Percentiles rank a stretch among this genome's conserved stretches.
These are phyloP conservation scores for Pedetes capensis DNA, from an alignment of 2,113 vertebrate genomes.

Conservation along the genomic window DNA sequence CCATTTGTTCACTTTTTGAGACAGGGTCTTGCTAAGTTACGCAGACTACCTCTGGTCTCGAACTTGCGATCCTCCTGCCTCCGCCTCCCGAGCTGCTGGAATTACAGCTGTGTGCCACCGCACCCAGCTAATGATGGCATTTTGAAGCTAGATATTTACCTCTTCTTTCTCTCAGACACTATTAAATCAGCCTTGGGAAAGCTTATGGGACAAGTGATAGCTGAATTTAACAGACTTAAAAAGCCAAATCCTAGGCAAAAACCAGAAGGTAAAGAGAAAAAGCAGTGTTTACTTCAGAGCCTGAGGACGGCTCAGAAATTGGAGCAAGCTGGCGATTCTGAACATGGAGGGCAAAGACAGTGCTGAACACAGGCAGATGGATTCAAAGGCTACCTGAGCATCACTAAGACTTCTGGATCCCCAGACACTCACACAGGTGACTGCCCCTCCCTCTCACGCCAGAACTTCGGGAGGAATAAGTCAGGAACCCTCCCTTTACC, in stretches of 20 bases:
- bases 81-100: no score
- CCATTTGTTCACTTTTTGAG: no score
- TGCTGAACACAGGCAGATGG: neutral
- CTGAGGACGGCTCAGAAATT: neutral
- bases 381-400: neutral
- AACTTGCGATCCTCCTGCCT: no score
- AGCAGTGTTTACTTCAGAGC: neutral
- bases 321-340: neutral
- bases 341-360: neutral
- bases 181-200: neutral
- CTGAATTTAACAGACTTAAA: neutral
- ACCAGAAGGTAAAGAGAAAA: neutral
- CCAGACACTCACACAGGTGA: neutral
- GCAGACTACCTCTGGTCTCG: no score
- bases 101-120: no score
- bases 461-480: neutral
- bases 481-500: neutral
- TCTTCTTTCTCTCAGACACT: neutral
- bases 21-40: no score
- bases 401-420: neutral
- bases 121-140: no score
- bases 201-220: neutral
- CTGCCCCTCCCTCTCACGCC: fast-evolving
- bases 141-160: neutral
- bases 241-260: neutral